Conservation (phyloP, 1,140 invertebrate genomes). For the Orussus abietinus region DNA sequence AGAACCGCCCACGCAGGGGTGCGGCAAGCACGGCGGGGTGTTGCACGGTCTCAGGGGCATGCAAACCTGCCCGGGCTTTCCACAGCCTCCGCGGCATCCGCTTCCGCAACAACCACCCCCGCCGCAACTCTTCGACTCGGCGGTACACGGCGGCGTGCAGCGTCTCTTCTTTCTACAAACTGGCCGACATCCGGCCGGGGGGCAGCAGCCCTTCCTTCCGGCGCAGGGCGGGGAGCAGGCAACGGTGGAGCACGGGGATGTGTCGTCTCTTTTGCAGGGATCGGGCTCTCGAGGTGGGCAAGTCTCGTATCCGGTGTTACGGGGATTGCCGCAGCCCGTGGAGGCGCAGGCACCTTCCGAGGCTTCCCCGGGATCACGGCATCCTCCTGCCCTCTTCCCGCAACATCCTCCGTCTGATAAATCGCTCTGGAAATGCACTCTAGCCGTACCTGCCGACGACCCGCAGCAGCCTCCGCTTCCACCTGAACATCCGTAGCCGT, state of each 20-base stretch:
- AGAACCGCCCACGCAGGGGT: constrained; percentile 20
- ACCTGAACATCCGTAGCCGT: too few relatives aligned
- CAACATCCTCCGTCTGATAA: neutral
- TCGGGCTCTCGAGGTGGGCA: constrained; percentile 8
- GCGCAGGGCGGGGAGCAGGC: constrained; percentile 16
- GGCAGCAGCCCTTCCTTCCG: constrained; percentile 20
- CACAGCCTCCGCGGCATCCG: constrained; percentile 37
- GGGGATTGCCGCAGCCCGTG: neutral
- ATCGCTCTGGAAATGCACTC: too few relatives aligned
- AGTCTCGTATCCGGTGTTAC: neutral
- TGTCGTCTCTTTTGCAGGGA: neutral
- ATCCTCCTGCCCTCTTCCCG: neutral
- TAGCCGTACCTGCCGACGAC: neutral
- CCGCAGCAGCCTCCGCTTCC: neutral
- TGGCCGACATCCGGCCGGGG: constrained; percentile 16
- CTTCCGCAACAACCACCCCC: constrained; percentile 32
- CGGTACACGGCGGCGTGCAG: constrained; percentile 23
- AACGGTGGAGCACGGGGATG: constrained; percentile 1
- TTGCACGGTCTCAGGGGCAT: constrained; percentile 23
- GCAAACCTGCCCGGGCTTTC: constrained; percentile 30
- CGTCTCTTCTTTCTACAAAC: constrained; percentile 21
- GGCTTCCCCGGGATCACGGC: neutral
- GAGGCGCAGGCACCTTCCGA: constrained; percentile 9
- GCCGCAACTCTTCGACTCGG: constrained; percentile 22
- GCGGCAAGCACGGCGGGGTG: constrained; percentile 19